Evolutionary conservation across 1,140 invertebrate species (phyloP).

Genomic region (Temnothorax nylanderi): DNA sequence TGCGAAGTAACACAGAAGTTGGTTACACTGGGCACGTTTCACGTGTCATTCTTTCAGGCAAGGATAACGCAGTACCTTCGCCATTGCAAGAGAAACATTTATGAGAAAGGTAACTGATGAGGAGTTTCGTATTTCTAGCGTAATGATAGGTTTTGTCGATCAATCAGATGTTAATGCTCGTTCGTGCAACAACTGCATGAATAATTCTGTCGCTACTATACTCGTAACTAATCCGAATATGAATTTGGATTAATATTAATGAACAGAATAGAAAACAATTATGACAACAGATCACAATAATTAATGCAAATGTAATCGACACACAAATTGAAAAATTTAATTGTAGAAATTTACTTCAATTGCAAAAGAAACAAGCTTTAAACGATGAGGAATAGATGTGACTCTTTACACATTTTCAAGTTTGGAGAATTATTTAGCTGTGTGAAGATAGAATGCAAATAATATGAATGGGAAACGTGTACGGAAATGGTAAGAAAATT

Average conservation of each 20-base stretch:
- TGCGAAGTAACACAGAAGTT: constrained; percentile 23
- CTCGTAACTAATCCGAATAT: not conserved
- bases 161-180: constrained; percentile 49
- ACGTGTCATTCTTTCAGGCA: constrained; percentile 48
- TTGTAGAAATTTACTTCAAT: not conserved
- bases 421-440: constrained; percentile 1
- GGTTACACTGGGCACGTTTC: constrained; percentile 44
- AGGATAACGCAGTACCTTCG: constrained; percentile 39
- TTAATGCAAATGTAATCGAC: not conserved
- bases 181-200: constrained; percentile 33
- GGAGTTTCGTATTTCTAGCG: constrained; percentile 40
- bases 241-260: not conserved
- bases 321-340: not conserved
- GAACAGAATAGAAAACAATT: not conserved
- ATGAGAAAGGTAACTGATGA: constrained; percentile 56
- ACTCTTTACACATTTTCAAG: not conserved
- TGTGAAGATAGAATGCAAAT: not conserved
- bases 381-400: not conserved
- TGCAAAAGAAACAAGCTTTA: not conserved
- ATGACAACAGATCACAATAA: not conserved
- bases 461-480: not conserved
- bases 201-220: not conserved
- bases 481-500: not conserved
- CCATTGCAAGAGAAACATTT: constrained; percentile 49
- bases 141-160: constrained; percentile 46